Evolutionary conservation across 2,113 vertebrate genomes (phyloP).

Genomic region (Nestor notabilis): DNA sequence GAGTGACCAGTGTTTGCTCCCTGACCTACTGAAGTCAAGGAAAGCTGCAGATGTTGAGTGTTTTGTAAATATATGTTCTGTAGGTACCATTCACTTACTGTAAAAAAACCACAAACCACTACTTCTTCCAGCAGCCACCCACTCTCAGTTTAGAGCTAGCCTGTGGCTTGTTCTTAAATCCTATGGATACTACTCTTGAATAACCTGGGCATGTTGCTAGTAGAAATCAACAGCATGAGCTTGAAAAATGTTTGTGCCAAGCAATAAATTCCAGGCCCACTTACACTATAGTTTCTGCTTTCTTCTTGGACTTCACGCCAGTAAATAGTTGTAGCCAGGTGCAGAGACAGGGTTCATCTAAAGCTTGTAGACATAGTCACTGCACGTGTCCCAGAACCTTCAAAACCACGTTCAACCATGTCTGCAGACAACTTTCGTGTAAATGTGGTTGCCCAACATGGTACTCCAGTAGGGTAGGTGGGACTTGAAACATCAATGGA

Average conservation of each 20-base stretch:
- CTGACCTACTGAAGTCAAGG: neutral
- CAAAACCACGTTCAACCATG: neutral
- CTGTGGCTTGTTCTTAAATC: neutral
- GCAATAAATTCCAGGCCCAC: neutral
- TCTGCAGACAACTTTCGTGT: neutral
- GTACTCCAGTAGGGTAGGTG: neutral
- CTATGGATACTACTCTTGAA: neutral
- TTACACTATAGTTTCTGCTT: neutral
- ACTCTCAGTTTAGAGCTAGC: neutral
- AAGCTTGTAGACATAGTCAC: neutral
- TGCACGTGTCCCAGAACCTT: neutral
- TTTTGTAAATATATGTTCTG: neutral
- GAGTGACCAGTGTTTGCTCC: neutral
- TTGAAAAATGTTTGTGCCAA: neutral
- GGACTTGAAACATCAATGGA: neutral
- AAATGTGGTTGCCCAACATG: neutral
- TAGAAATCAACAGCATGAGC: neutral
- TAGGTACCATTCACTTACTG: neutral
- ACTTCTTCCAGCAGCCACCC: neutral
- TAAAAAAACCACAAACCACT: neutral
- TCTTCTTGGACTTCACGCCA: rapidly evolving
- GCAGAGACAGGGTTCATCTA: neutral
- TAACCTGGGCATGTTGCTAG: neutral
- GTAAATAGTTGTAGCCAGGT: neutral
- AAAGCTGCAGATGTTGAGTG: neutral